A percentile compares a stretch with the other conserved stretches of the same genome.
phyloP scores from a whole-genome alignment of 2,888 invertebrate genomes.

The Eudasyphora cyanicolor region DNA sequence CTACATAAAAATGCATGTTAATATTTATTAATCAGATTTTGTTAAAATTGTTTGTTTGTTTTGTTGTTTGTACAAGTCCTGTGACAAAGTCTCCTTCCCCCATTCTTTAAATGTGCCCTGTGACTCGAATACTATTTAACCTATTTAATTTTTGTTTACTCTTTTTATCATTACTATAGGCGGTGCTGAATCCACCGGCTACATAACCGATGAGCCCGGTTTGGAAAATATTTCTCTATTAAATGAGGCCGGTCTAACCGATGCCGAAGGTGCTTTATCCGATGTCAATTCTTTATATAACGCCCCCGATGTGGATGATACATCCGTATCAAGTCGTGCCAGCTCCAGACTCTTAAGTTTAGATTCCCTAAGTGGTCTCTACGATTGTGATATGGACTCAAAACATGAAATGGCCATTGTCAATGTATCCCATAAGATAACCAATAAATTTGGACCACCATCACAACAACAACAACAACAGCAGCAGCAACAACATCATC shows the following conservation, averaged over 20 bases:
- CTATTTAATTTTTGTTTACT: neutral
- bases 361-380: constrained; percentile 90
- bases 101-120: neutral
- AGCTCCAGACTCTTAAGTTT: constrained; percentile 90
- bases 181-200: constrained; percentile 87
- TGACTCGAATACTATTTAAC: neutral
- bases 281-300: constrained; percentile 92
- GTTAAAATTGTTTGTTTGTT: too few species aligned
- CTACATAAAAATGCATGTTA: too few species aligned
- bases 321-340: constrained; percentile 90
- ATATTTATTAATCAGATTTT: too few species aligned
- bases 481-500: constrained; percentile 51
- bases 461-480: constrained; percentile 64
- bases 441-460: constrained; percentile 79
- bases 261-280: constrained; percentile 92
- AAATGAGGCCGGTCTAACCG: constrained; percentile 92
- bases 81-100: neutral
- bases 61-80: too few species aligned
- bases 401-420: constrained; percentile 80
- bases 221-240: constrained; percentile 91
- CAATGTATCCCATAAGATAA: constrained; percentile 80
- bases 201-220: constrained; percentile 93
- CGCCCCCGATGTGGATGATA: constrained; percentile 85
- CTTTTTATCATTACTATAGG: constrained; percentile 76
- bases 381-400: constrained; percentile 83